Conservation (phyloP, 2,888 invertebrate genomes). For the Panopea generosa region DNA sequence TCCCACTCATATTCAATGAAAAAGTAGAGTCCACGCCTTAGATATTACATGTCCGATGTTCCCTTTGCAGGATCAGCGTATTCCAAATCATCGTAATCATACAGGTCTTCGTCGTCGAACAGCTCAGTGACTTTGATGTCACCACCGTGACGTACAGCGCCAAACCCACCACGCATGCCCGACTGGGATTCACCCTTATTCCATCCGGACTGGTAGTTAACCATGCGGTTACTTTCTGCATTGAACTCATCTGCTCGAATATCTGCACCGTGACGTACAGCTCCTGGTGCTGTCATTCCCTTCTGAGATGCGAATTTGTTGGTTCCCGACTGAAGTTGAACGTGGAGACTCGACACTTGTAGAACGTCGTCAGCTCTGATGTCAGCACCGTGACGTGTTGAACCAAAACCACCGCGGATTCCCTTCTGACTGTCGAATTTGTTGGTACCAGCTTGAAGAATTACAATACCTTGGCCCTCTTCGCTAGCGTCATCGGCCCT, state of each 20-base stretch:
- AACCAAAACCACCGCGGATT: slow-evolving; percentile 78
- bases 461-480: slow-evolving; percentile 78
- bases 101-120: slow-evolving; percentile 71
- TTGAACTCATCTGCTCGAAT: slow-evolving; percentile 80
- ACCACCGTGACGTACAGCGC: slow-evolving; percentile 81
- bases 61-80: slow-evolving; percentile 76
- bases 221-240: slow-evolving; percentile 75
- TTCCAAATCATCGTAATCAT: slow-evolving; percentile 81
- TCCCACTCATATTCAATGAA: too few relatives aligned
- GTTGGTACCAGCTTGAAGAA: slow-evolving; percentile 83
- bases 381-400: slow-evolving; percentile 82
- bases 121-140: slow-evolving; percentile 74
- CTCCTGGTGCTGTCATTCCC: slow-evolving; percentile 80
- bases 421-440: slow-evolving; percentile 83
- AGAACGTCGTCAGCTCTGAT: slow-evolving; percentile 80
- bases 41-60: slow-evolving; percentile 67
- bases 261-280: slow-evolving; percentile 82
- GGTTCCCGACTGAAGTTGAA: slow-evolving; percentile 83
- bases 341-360: slow-evolving; percentile 75
- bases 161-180: slow-evolving; percentile 81
- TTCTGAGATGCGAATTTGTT: slow-evolving; percentile 83
- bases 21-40: too few relatives aligned
- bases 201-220: slow-evolving; percentile 82
- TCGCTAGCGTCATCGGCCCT: slow-evolving; percentile 77
- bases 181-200: slow-evolving; percentile 83